Conservation (phyloP, 1,140 invertebrate species). For the Drosophila pseudoananassae region DNA sequence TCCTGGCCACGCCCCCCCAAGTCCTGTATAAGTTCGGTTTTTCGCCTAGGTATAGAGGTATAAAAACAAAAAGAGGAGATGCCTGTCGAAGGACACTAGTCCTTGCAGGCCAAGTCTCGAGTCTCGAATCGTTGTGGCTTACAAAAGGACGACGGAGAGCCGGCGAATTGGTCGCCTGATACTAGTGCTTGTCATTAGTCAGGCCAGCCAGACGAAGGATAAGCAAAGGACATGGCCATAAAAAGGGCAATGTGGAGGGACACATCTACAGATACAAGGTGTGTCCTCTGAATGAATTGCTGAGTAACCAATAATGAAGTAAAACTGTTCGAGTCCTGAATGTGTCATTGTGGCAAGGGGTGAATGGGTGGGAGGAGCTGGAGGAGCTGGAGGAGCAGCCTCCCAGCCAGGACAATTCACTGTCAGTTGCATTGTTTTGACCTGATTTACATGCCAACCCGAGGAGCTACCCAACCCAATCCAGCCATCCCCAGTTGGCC, state of each 20-base stretch:
- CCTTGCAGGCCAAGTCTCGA: neutral
- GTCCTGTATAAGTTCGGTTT: constrained; percentile 25
- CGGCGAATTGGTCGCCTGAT: constrained; percentile 48
- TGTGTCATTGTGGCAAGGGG: constrained; percentile 66
- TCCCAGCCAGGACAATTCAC: constrained; percentile 65
- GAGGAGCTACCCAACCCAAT: neutral
- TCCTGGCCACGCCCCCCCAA: constrained; percentile 30
- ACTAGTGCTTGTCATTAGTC: constrained; percentile 73
- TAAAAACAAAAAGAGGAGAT: constrained; percentile 14
- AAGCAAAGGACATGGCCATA: constrained; percentile 76
- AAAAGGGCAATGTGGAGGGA: constrained; percentile 68
- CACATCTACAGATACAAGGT: constrained; percentile 56
- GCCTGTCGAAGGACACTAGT: constrained; percentile 3
- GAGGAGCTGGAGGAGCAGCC: neutral
- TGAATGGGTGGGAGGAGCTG: neutral
- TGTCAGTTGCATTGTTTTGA: constrained; percentile 82
- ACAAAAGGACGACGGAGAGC: constrained; percentile 54
- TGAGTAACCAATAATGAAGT: constrained; percentile 83
- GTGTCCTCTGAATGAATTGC: constrained; percentile 80
- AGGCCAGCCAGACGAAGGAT: constrained; percentile 52
- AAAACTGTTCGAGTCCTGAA: constrained; percentile 70
- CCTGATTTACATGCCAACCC: constrained; percentile 73
- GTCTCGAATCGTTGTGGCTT: constrained; percentile 44
- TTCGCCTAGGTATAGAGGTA: constrained; percentile 51
- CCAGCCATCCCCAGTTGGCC: constrained; percentile 7